Evolutionary conservation across 1,140 invertebrate genomes (phyloP), one percentile per base, ranked within the genome.

Genomic region (Mizuhopecten yessoensis): DNA sequence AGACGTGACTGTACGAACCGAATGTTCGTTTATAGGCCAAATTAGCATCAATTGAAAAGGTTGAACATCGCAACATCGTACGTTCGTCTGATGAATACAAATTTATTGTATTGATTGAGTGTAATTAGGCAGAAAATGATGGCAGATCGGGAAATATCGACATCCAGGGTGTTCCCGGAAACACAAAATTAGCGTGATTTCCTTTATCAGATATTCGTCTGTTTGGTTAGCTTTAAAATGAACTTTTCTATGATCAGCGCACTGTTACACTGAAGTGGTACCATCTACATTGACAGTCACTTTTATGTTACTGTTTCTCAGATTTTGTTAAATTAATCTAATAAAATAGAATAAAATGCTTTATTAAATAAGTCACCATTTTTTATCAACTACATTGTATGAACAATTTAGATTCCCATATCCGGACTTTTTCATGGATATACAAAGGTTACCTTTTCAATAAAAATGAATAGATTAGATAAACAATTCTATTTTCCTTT

Each of bases 41-140:
- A 94, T 94, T 94, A 94, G 92, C 91, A 87, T 89, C 93, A 94
- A 94, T 94, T 94, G 92, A 93, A 88, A 33, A 57, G 87, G 90
- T 91, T 93, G 93, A 91, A 91, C 89, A 92, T 88, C 86, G 88
- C 90, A 75, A 34, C 42, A 86, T 90, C 86, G 34, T 36, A 57
- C 75, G 57, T 90, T 92, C 91, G 89, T 92, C 90, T 90, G 91
- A 42, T 90, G 89, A 90, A 92, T 92, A 89, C 89, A 92, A 90
- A 92, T 92, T 89, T 88, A 33, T 33, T 33, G 57, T 36, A 92
- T 92, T 90, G 91, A 92, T 92, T 34, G n/a, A 75, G 75, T 33
- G 86, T 90, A 90, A 92, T 90, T 92, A 90, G 89, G 91, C 91
- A 86, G 89, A 86, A 92, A 91, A 92, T 75, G 87, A 49, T 87